Conservation (phyloP, 2,888 invertebrate genomes). For the Panopea generosa region DNA sequence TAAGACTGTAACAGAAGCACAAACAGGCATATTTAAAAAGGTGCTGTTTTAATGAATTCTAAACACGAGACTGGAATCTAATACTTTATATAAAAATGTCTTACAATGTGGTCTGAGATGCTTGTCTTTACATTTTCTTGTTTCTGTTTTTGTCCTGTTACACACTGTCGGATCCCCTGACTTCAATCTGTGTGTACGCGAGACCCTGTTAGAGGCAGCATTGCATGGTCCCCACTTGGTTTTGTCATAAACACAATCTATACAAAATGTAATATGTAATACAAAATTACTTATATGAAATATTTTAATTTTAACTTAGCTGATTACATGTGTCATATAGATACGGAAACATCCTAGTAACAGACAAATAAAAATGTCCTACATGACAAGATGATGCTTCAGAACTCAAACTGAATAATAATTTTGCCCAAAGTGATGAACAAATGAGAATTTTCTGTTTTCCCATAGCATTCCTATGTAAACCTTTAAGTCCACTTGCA, state of each 20-base stretch:
- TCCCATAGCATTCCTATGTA: too few species aligned
- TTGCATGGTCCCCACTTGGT: constrained; percentile 77
- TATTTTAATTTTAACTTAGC: background rate
- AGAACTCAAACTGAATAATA: too few species aligned
- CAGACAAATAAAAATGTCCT: background rate
- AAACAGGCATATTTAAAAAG: too few species aligned
- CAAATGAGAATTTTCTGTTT: too few species aligned
- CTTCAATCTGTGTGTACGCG: constrained; percentile 68
- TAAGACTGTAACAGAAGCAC: too few species aligned
- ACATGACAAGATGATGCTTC: too few species aligned
- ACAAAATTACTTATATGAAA: background rate
- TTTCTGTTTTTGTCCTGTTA: constrained; percentile 66
- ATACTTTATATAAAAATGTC: too few species aligned
- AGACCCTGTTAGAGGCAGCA: constrained; percentile 73
- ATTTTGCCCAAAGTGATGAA: too few species aligned
- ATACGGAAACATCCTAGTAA: background rate
- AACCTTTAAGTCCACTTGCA: too few species aligned
- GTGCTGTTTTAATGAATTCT: too few species aligned
- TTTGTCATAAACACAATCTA: constrained; percentile 74
- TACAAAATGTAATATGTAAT: constrained; percentile 2
- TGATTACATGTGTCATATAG: background rate
- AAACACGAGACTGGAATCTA: too few species aligned
- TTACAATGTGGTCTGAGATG: constrained; percentile 61
- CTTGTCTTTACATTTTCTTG: constrained; percentile 70
- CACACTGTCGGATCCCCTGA: constrained; percentile 71